Percentiles rank a stretch among this genome's conserved stretches.
phyloP scores from a whole-genome alignment of 2,888 invertebrate genomes.

The Chaetogeoica ovagalla region DNA sequence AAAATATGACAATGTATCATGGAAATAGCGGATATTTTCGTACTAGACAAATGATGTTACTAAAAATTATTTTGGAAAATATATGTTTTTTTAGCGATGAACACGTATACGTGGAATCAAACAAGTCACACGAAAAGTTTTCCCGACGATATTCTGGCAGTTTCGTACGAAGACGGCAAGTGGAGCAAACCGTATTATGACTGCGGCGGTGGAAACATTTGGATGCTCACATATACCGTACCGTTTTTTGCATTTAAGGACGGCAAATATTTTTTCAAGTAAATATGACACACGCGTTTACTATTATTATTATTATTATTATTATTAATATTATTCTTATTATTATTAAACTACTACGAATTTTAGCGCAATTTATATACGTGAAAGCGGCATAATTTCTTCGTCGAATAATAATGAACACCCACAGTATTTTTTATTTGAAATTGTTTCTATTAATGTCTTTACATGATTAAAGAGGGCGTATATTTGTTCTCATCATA shows the following conservation, averaged over 20 bases:
- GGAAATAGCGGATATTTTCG: neutral
- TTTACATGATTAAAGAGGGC: neutral
- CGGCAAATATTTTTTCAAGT: constrained; percentile 92
- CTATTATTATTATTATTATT: too few relatives aligned
- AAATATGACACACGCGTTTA: constrained; percentile 62
- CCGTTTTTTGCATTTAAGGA: constrained; percentile 91
- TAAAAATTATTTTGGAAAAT: neutral
- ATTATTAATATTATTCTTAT: too few relatives aligned
- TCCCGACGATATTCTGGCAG: constrained; percentile 84
- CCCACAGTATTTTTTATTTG: neutral
- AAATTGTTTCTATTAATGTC: neutral
- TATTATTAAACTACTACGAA: too few relatives aligned
- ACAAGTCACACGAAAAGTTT: constrained; percentile 73
- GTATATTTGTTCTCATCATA: neutral
- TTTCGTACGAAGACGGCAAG: constrained; percentile 89
- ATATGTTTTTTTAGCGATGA: constrained; percentile 69
- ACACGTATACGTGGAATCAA: constrained; percentile 80
- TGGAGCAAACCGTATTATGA: constrained; percentile 98
- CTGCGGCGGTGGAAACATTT: constrained; percentile 94
- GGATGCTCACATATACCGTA: constrained; percentile 97
- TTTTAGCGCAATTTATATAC: too few relatives aligned
- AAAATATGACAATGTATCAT: neutral
- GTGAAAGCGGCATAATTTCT: too few relatives aligned
- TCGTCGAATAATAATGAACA: too few relatives aligned
- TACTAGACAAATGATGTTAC: neutral